A percentile compares a stretch with the other conserved stretches of the same genome.
phyloP scores from a whole-genome alignment of 2,888 invertebrate genomes.

The Sarcophaga subvicina region DNA sequence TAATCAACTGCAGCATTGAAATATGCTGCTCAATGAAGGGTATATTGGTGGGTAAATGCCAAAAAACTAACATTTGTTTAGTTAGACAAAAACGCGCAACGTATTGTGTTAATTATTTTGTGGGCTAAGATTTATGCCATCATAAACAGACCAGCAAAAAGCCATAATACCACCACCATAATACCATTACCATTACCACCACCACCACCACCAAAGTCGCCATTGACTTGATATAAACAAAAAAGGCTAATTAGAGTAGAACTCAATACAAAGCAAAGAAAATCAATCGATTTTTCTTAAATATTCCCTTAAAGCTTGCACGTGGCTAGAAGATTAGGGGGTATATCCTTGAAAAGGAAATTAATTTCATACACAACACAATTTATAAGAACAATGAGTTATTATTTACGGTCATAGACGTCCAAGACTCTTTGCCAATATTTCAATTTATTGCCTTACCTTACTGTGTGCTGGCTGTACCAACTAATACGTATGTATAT shows the following conservation, averaged over 20 bases:
- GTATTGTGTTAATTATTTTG: slow-evolving; percentile 57
- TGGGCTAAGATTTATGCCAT: slow-evolving; percentile 44
- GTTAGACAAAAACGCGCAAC: slow-evolving; percentile 28
- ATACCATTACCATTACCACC: not conserved
- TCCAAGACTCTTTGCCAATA: too few relatives aligned
- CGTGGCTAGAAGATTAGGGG: not conserved
- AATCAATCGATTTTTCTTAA: slow-evolving; percentile 6
- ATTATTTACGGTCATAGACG: too few relatives aligned
- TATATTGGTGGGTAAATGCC: slow-evolving; percentile 10
- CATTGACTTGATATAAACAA: slow-evolving; percentile 22
- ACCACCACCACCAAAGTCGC: not conserved
- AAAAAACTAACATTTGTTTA: slow-evolving; percentile 23
- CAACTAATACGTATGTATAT: too few relatives aligned
- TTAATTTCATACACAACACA: slow-evolving; percentile 11
- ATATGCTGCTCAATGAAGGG: slow-evolving; percentile 35
- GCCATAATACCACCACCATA: not conserved
- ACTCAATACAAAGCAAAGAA: not conserved
- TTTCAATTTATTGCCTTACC: too few relatives aligned
- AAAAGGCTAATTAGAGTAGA: slow-evolving; percentile 40
- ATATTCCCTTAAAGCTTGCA: not conserved
- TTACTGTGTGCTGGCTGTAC: too few relatives aligned
- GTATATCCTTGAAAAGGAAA: not conserved
- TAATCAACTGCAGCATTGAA: slow-evolving; percentile 56
- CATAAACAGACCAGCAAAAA: slow-evolving; percentile 46
- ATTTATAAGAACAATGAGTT: too few relatives aligned